phyloP scores from a whole-genome alignment of 37 sponge, comb jelly and placozoan genomes.

The Spongia lamella region DNA sequence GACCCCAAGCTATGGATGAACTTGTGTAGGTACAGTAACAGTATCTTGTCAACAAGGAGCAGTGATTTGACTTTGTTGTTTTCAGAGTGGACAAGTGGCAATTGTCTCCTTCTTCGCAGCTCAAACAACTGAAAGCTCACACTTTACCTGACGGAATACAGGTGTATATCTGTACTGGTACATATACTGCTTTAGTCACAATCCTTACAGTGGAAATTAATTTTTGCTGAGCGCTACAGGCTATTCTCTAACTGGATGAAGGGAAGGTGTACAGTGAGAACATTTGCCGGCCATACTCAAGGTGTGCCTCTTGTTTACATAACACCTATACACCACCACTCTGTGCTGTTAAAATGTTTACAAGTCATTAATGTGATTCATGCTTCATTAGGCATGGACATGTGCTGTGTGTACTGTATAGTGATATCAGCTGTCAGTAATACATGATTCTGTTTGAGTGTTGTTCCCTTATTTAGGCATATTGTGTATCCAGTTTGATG shows the following conservation, averaged over 20 bases:
- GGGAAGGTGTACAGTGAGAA: constrained; percentile 89
- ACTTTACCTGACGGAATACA: constrained; percentile 33
- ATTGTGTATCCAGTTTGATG: constrained; percentile 97
- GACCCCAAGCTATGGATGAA: constrained; percentile 61
- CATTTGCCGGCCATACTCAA: constrained; percentile 96
- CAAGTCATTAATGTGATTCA: neutral
- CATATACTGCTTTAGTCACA: neutral
- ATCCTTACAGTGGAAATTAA: constrained; percentile 76
- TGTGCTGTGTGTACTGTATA: neutral
- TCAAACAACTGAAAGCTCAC: constrained; percentile 17
- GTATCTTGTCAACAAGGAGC: neutral
- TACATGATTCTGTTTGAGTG: too few relatives aligned
- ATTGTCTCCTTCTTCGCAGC: constrained; percentile 51
- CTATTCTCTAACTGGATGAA: constrained; percentile 91
- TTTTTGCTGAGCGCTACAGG: constrained; percentile 90
- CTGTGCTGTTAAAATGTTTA: neutral
- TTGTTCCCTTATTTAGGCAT: constrained; percentile 59
- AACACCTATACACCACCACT: neutral
- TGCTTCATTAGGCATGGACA: neutral
- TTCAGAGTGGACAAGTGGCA: constrained; percentile 48
- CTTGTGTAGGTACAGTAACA: constrained; percentile 56
- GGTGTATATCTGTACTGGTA: constrained; percentile 20
- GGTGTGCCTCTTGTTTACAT: constrained; percentile 32
- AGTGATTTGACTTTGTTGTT: neutral
- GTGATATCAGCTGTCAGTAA: constrained; percentile 2